phyloP scores from a whole-genome alignment of 2,113 vertebrate genomes.

The Mesitornis unicolor region DNA sequence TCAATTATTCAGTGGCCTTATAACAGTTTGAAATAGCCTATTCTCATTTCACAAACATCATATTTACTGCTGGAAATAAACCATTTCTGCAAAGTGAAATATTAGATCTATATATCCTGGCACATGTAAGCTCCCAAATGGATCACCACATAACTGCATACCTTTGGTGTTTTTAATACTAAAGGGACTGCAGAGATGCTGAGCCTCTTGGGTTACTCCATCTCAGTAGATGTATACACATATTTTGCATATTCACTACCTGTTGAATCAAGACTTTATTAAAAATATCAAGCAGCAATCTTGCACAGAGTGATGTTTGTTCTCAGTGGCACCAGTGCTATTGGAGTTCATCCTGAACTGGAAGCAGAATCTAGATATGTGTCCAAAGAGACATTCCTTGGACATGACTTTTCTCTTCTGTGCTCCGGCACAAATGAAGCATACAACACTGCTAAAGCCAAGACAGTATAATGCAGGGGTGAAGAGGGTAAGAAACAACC shows the following conservation, averaged over 20 bases:
- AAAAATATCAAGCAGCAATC: background rate
- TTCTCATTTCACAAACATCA: constrained; percentile 56
- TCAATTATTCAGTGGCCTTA: constrained; percentile 64
- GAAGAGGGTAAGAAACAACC: background rate
- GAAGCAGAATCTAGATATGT: background rate
- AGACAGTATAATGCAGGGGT: background rate
- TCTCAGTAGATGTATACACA: background rate
- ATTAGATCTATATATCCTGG: constrained; percentile 40
- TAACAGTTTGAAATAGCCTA: constrained; percentile 53
- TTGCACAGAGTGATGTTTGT: background rate
- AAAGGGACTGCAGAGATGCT: background rate
- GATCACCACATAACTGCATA: background rate
- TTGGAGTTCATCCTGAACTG: background rate
- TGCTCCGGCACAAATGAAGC: background rate
- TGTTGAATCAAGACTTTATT: background rate
- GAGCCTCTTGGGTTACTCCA: background rate
- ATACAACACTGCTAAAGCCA: background rate
- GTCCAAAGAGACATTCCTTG: background rate
- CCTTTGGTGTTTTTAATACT: constrained; percentile 23
- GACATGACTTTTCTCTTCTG: background rate
- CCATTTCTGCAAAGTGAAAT: constrained; percentile 17
- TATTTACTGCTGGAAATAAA: constrained; percentile 56
- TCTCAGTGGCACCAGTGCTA: background rate
- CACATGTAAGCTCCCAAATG: background rate
- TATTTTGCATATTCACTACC: background rate